A percentile compares a stretch with the other conserved stretches of the same genome.
Conservation (phyloP, 2,888 invertebrate genomes). For the Drosophila quinaria region DNA sequence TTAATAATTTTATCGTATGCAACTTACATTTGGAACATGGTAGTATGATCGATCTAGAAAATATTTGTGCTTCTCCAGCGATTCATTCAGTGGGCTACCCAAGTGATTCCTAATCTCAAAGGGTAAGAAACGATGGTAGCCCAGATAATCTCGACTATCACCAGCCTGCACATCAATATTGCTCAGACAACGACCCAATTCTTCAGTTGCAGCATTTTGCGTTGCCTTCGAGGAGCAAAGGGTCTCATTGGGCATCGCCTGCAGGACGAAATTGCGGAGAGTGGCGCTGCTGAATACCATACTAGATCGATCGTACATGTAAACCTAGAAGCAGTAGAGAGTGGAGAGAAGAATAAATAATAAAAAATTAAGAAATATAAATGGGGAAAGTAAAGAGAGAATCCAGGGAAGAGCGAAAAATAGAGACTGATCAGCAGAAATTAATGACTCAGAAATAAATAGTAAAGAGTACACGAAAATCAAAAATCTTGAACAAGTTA, state of each 20-base stretch:
- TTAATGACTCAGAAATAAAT: no score
- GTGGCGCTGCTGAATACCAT: slow-evolving; percentile 95
- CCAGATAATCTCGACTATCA: slow-evolving; percentile 91
- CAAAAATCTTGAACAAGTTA: no score
- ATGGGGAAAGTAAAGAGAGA: background rate
- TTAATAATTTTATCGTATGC: background rate
- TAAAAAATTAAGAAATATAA: background rate
- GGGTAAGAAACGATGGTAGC: slow-evolving; percentile 61
- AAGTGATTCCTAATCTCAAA: slow-evolving; percentile 41
- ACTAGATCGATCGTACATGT: slow-evolving; percentile 95
- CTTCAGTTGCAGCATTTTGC: slow-evolving; percentile 59
- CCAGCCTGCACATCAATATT: slow-evolving; percentile 93
- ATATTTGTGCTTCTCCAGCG: slow-evolving; percentile 36
- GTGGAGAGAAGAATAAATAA: background rate
- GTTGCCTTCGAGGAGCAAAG: slow-evolving; percentile 85
- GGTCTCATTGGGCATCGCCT: slow-evolving; percentile 89
- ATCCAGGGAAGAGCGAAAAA: background rate
- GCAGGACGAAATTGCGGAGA: slow-evolving; percentile 90
- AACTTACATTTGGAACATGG: slow-evolving; percentile 51
- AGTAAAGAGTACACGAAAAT: background rate
- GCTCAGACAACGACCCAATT: slow-evolving; percentile 90
- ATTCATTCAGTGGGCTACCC: slow-evolving; percentile 33
- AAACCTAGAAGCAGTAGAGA: slow-evolving; percentile 87
- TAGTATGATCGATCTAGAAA: slow-evolving; percentile 51
- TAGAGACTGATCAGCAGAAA: background rate